phyloP scores from a whole-genome alignment of 2,113 vertebrate species.

The Apeltes quadracus region DNA sequence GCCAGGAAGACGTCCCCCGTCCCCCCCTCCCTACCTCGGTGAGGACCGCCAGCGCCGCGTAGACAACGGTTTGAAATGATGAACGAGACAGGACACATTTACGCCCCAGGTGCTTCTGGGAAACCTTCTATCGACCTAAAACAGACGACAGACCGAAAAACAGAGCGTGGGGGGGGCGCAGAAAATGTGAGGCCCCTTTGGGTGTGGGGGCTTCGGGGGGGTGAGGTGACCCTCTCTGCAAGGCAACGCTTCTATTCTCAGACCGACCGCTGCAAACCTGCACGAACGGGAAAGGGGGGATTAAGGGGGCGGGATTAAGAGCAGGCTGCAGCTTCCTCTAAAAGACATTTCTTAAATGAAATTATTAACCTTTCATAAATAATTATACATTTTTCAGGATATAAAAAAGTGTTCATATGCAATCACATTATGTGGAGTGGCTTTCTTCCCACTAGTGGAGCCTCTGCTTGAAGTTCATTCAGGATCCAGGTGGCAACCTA shows the following conservation, averaged over 20 bases:
- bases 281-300: slow-evolving; percentile 27
- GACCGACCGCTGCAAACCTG: slow-evolving; percentile 68
- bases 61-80: not conserved
- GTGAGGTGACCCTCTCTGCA: slow-evolving; percentile 29
- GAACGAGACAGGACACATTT: not conserved
- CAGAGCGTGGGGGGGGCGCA: not conserved
- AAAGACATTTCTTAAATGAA: slow-evolving; percentile 48
- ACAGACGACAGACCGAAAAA: slow-evolving; percentile 41
- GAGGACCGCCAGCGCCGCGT: slow-evolving; percentile 11
- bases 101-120: slow-evolving; percentile 13
- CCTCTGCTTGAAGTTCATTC: slow-evolving; percentile 21
- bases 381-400: slow-evolving; percentile 33
- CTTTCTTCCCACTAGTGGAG: not conserved
- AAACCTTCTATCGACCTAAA: slow-evolving; percentile 45
- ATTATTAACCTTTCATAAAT: slow-evolving; percentile 52
- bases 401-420: slow-evolving; percentile 55
- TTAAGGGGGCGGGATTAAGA: slow-evolving; percentile 42
- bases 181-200: slow-evolving; percentile 7
- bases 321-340: slow-evolving; percentile 70
- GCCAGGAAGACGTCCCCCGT: slow-evolving; percentile 51
- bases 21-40: not conserved
- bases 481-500: not conserved
- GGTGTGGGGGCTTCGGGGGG: no score
- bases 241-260: slow-evolving; percentile 34
- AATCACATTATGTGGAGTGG: slow-evolving; percentile 13